Base-by-base conservation (phyloP, 1,140 invertebrate species). In the Leptinotarsa lineolata region DNA sequence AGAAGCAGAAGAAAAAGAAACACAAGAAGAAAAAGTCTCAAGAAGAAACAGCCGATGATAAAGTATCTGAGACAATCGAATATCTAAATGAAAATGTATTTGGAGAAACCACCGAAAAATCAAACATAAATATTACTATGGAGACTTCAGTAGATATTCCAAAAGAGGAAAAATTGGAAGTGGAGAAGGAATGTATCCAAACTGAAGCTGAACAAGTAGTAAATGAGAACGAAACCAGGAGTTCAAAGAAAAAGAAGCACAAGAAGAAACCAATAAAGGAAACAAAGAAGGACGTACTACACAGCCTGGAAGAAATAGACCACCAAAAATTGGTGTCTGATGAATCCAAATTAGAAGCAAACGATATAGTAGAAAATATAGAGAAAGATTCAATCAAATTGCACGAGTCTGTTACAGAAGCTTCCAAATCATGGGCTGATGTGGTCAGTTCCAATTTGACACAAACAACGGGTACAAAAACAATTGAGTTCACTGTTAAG, bases 361-460 rank as follows among this genome's bases (percentile, higher is more conserved):
- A 15, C 4, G n/a, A 54, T 54, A 54, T n/a, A 16, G 16, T 54
- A 16, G n/a, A 16, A 54, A 18, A 12, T n/a, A 54, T 6, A 16
- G n/a, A 15, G 16, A 54, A 54, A 54, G 48, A 54, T 16, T n/a
- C n/a, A 16, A 18, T 54, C 16, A 54, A 54, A 16, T 4, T 54
- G 48, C 5, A 54, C 24, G 8, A 46, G 24, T 21, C 61, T 63
- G 15, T 6, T 11, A 4, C 45, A 46, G 3, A 6, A 54, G 13
- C 70, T 72, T 65, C 39, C 63, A 13, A 58, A 44, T 59, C 61
- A 1, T 74, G 48, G 59, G 68, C 73, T 45, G 70, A 63, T 59
- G 54, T 71, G 13, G 73, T 65, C 8, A 61, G n/a, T 16, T 74
- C 72, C 21, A 54, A 54, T 54, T 54, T 54, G 48, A 54, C 48